Conservation (phyloP, 2,797 vertebrate species). For the Microcaecilia unicolor region DNA sequence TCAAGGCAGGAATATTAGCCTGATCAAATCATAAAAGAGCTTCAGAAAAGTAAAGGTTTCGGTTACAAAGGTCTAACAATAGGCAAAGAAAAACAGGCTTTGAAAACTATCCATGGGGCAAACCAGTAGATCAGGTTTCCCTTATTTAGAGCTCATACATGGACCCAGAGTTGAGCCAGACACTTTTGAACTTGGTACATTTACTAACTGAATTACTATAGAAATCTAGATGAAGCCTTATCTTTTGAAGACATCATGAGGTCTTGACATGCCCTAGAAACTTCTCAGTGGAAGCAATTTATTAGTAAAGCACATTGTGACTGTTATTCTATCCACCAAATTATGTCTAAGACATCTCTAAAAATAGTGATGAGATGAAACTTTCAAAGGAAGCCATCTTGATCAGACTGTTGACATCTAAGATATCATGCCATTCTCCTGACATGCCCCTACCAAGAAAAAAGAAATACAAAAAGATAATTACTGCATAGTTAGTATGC, state of each 20-base stretch:
- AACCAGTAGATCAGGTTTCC: conserved; percentile 25
- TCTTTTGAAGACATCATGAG: not conserved
- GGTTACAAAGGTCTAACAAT: conserved; percentile 47
- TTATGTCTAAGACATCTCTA: too few relatives aligned
- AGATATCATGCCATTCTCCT: too few relatives aligned
- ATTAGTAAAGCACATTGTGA: conserved; percentile 17
- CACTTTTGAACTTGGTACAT: conserved; percentile 29
- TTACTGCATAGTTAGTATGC: too few relatives aligned
- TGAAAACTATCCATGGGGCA: conserved; percentile 40
- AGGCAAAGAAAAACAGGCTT: conserved; percentile 37
- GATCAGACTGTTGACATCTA: too few relatives aligned
- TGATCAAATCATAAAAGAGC: conserved; percentile 49
- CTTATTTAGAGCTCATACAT: conserved; percentile 23
- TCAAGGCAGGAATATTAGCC: conserved; percentile 31
- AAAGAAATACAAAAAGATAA: too few relatives aligned
- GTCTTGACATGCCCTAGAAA: not conserved
- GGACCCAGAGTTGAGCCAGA: conserved; percentile 32
- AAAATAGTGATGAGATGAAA: too few relatives aligned
- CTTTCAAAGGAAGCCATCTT: too few relatives aligned
- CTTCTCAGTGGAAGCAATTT: conserved; percentile 1
- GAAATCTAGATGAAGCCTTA: not conserved
- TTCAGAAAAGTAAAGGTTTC: conserved; percentile 54
- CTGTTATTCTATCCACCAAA: not conserved
- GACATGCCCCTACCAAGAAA: too few relatives aligned
- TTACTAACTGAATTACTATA: conserved; percentile 22